These are phyloP conservation scores for Hedychridium roseum DNA, from an alignment of 2,888 invertebrate species.

Conservation along the genomic window DNA sequence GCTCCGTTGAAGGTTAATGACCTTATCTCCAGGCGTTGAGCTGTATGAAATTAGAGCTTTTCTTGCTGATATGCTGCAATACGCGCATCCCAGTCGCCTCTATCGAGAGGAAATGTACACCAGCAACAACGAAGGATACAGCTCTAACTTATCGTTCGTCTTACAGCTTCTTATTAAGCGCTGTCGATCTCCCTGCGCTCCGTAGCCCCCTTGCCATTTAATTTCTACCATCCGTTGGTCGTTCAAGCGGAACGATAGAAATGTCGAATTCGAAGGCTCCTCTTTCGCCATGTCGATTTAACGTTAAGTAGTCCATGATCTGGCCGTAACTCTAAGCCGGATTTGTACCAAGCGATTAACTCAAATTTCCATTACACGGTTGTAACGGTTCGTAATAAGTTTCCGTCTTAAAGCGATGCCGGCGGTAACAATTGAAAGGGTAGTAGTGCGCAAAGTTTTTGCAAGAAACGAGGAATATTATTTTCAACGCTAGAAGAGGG, in stretches of 20 bases:
- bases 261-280: not conserved
- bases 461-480: not conserved
- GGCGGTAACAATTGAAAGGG: not conserved
- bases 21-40: slow-evolving; percentile 28
- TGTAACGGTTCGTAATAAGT: not conserved
- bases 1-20: slow-evolving; percentile 30
- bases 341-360: slow-evolving; percentile 17
- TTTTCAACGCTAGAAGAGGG: not conserved
- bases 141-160: too few relatives aligned
- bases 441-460: not conserved
- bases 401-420: not conserved
- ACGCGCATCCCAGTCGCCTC: slow-evolving; percentile 30
- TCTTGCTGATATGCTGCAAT: slow-evolving; percentile 26
- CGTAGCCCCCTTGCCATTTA: too few relatives aligned
- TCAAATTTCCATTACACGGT: slow-evolving; percentile 14
- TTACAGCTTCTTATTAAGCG: too few relatives aligned
- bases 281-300: not conserved
- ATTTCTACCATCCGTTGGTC: too few relatives aligned
- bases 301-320: not conserved
- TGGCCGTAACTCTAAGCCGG: slow-evolving; percentile 12
- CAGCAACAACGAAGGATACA: too few relatives aligned
- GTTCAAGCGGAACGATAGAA: too few relatives aligned
- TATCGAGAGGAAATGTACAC: too few relatives aligned
- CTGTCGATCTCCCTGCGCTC: too few relatives aligned
- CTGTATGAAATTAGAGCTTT: slow-evolving; percentile 35